Percentiles rank a stretch among this genome's conserved stretches.
phyloP scores from a whole-genome alignment of 2,113 vertebrate genomes.

The Chelonoidis abingdonii region DNA sequence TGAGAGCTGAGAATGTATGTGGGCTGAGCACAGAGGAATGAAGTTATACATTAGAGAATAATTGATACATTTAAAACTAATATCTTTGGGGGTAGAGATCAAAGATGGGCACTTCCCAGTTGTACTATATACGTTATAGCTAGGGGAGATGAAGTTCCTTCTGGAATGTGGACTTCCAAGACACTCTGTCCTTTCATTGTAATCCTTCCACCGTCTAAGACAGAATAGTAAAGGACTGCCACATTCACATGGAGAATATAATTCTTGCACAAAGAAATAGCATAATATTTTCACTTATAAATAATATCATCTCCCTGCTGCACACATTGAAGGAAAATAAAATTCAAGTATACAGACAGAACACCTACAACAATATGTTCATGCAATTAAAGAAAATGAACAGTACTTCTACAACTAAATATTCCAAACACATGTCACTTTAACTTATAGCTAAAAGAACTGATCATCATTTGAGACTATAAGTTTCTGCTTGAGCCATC shows the following conservation, averaged over 20 bases:
- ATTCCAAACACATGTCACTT: constrained; percentile 28
- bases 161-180: neutral
- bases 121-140: neutral
- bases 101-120: neutral
- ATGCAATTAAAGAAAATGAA: constrained; percentile 71
- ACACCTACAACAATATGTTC: constrained; percentile 77
- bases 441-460: constrained; percentile 18
- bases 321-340: constrained; percentile 52
- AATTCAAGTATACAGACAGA: constrained; percentile 67
- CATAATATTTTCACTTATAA: constrained; percentile 64
- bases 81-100: neutral
- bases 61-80: constrained; percentile 5
- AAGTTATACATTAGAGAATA: constrained; percentile 1
- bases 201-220: fast-evolving
- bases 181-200: neutral
- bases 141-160: neutral
- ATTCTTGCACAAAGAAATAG: constrained; percentile 36
- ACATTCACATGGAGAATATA: constrained; percentile 1
- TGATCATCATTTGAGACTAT: neutral
- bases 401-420: constrained; percentile 49
- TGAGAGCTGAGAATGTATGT: neutral
- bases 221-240: neutral
- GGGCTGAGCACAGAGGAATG: neutral
- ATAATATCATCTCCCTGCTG: constrained; percentile 41
- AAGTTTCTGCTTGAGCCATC: neutral